These are phyloP conservation scores for Halichondria panicea DNA, from an alignment of 37 sponge, comb jelly and placozoan species.

Conservation along the genomic window DNA sequence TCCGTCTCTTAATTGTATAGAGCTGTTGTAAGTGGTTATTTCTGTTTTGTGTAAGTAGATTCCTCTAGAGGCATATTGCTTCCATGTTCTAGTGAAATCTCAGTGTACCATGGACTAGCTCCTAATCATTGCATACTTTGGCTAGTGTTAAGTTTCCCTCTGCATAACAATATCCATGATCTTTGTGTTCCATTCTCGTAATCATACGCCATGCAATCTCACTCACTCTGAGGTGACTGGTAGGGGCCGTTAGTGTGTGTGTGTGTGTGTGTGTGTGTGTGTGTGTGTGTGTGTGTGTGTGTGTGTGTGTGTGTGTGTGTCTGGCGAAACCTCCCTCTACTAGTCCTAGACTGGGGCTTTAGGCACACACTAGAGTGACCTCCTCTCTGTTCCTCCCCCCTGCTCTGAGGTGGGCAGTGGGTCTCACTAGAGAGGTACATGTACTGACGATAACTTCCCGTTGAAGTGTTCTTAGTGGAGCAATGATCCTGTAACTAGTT, in stretches of 20 bases:
- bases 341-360: background rate
- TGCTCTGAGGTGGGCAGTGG: background rate
- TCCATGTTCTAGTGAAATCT: too few relatives aligned
- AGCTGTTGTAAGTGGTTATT: too few relatives aligned
- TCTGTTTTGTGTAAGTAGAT: too few relatives aligned
- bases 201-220: background rate
- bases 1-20: too few relatives aligned
- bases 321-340: background rate
- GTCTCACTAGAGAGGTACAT: too few relatives aligned
- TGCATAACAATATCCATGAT: too few relatives aligned
- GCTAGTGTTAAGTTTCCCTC: background rate
- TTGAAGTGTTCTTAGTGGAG: background rate
- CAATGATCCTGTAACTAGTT: background rate
- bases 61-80: too few relatives aligned
- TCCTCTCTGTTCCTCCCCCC: background rate
- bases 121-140: background rate
- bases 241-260: background rate
- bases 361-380: too few relatives aligned
- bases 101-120: background rate
- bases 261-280: slow-evolving; percentile 16
- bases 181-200: too few relatives aligned
- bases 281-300: slow-evolving; percentile 3
- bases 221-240: background rate
- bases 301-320: background rate
- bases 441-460: too few relatives aligned